phyloP scores from a whole-genome alignment of 2,797 vertebrate species.

The Muraenolepis orangiensis region DNA sequence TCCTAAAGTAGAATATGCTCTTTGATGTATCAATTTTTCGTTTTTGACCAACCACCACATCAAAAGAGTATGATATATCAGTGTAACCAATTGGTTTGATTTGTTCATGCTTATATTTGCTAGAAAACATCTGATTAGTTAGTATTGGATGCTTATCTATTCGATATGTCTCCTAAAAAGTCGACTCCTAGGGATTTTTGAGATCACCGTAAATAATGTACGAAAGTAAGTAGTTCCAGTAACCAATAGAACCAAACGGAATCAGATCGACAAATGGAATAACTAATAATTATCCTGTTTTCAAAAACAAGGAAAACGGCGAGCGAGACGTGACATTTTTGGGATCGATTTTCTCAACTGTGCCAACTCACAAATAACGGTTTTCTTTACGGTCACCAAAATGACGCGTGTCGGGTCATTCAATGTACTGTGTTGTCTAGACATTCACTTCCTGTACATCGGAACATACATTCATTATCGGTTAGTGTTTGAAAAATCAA shows the following conservation, averaged over 20 bases:
- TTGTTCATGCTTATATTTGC: slow-evolving; percentile 43
- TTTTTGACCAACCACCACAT: slow-evolving; percentile 54
- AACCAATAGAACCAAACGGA: slow-evolving; percentile 26
- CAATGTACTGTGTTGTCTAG: slow-evolving; percentile 64
- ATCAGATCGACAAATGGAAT: background rate
- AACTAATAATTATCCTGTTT: background rate
- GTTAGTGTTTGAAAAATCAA: slow-evolving; percentile 72
- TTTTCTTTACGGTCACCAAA: background rate
- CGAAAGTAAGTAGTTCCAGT: background rate
- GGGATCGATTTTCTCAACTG: slow-evolving; percentile 8
- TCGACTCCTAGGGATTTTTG: slow-evolving; percentile 23
- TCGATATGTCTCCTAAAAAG: slow-evolving; percentile 39
- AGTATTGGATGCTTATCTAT: slow-evolving; percentile 30
- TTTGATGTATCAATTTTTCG: slow-evolving; percentile 29
- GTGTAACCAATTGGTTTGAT: slow-evolving; percentile 27
- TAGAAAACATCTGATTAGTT: slow-evolving; percentile 44
- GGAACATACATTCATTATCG: slow-evolving; percentile 84
- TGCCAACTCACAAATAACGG: background rate
- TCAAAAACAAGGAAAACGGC: background rate
- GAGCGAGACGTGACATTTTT: background rate
- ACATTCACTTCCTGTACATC: slow-evolving; percentile 78
- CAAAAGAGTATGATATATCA: slow-evolving; percentile 31
- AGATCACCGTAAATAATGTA: slow-evolving; percentile 25
- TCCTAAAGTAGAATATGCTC: slow-evolving; percentile 62
- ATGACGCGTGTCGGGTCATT: slow-evolving; percentile 50